Evolutionary conservation across 2,888 invertebrate genomes (phyloP).

Genomic region (Pelosia muscerda): DNA sequence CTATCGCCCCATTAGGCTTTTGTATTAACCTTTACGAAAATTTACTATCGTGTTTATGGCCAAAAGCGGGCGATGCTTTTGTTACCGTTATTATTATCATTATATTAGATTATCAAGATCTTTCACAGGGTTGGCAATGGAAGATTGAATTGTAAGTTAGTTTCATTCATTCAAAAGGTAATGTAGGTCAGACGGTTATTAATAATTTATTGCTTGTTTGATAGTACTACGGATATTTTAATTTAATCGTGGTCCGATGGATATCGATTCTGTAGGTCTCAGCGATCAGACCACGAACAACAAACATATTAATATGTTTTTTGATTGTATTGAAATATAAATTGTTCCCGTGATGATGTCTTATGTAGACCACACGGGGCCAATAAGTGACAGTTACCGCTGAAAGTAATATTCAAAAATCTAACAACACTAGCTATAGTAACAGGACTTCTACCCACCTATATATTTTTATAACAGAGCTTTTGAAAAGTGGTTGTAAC

Average conservation of each 20-base stretch:
- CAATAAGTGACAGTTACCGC: neutral
- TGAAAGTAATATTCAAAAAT: neutral
- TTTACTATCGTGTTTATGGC: neutral
- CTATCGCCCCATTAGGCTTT: conserved; percentile 9
- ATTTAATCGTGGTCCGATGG: no score
- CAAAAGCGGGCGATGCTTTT: conserved; percentile 1
- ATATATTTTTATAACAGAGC: neutral
- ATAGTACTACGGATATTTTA: no score
- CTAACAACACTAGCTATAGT: neutral
- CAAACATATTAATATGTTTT: no score
- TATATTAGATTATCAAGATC: neutral
- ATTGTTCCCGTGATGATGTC: no score
- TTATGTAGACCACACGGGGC: no score
- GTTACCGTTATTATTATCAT: neutral
- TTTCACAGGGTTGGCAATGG: neutral
- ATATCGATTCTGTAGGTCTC: no score
- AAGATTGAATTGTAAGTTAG: neutral
- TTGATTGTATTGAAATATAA: no score
- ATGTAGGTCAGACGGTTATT: no score
- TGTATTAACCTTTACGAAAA: conserved; percentile 1
- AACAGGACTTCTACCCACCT: neutral
- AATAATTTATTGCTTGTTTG: no score
- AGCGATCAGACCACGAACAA: no score
- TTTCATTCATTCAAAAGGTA: neutral
- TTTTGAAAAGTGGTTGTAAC: neutral